Percentiles rank a stretch among this genome's conserved stretches.
These are phyloP conservation scores for Dendrolimus punctatus DNA, from an alignment of 1,140 invertebrate genomes.

Conservation along the genomic window DNA sequence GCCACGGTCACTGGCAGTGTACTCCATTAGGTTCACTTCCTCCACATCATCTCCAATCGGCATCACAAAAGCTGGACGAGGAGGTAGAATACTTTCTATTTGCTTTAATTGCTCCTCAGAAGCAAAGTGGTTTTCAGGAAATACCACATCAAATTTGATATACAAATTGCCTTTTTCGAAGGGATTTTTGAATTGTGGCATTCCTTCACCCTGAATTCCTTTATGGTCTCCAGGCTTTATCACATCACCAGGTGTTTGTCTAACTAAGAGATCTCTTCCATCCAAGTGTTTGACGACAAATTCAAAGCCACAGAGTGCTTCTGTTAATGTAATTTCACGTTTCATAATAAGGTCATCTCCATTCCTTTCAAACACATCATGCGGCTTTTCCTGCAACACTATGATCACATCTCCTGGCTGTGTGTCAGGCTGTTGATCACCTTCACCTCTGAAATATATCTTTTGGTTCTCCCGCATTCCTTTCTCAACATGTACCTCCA, in stretches of 20 bases:
- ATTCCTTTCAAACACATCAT: slow-evolving; percentile 82
- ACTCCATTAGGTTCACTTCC: slow-evolving; percentile 87
- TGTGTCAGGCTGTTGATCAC: slow-evolving; percentile 90
- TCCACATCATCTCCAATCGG: slow-evolving; percentile 85
- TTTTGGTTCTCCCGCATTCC: slow-evolving; percentile 92
- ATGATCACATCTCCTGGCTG: slow-evolving; percentile 92
- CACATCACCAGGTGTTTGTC: slow-evolving; percentile 80
- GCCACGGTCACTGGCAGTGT: slow-evolving; percentile 73
- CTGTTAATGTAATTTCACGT: slow-evolving; percentile 83
- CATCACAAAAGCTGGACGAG: slow-evolving; percentile 76
- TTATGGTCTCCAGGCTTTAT: slow-evolving; percentile 87
- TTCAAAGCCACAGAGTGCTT: slow-evolving; percentile 92
- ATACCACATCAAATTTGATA: slow-evolving; percentile 88
- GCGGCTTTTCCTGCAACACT: slow-evolving; percentile 87
- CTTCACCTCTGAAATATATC: slow-evolving; percentile 89
- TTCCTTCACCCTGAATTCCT: slow-evolving; percentile 88
- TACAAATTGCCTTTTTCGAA: slow-evolving; percentile 91
- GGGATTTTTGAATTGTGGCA: slow-evolving; percentile 89
- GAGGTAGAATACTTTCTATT: slow-evolving; percentile 81
- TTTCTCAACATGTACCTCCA: slow-evolving; percentile 93
- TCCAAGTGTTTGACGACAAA: slow-evolving; percentile 90
- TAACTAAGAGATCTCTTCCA: slow-evolving; percentile 83
- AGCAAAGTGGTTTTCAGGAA: slow-evolving; percentile 88
- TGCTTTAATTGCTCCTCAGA: slow-evolving; percentile 77
- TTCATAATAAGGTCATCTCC: slow-evolving; percentile 85